Conservation (phyloP, 2,888 invertebrate species). For the Encarsia formosa region DNA sequence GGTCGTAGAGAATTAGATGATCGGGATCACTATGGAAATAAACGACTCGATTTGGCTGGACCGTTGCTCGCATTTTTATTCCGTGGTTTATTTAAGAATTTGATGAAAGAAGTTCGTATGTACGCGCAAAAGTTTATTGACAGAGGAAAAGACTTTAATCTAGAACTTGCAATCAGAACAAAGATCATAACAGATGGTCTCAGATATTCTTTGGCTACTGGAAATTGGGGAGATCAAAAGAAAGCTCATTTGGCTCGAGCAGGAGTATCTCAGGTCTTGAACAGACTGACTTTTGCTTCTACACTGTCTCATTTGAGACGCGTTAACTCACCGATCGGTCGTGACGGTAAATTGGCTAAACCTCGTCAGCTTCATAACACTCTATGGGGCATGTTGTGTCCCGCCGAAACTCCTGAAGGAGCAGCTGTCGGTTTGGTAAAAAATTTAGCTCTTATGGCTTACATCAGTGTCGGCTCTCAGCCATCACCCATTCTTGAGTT, state of each 20-base stretch:
- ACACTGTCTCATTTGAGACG: slow-evolving; percentile 96
- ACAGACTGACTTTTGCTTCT: slow-evolving; percentile 96
- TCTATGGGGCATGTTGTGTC: slow-evolving; percentile 99
- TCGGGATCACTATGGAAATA: slow-evolving; percentile 99
- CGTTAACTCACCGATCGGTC: slow-evolving; percentile 97
- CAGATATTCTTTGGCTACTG: slow-evolving; percentile 96
- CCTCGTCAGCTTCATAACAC: slow-evolving; percentile 99
- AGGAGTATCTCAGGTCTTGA: slow-evolving; percentile 94
- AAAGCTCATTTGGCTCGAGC: slow-evolving; percentile 98
- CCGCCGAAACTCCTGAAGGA: slow-evolving; percentile 99
- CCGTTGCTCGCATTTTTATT: slow-evolving; percentile 95
- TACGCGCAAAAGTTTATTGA: slow-evolving; percentile 99
- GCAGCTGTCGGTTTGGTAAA: slow-evolving; percentile 96
- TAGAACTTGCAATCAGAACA: slow-evolving; percentile 94
- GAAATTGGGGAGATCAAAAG: slow-evolving; percentile 99
- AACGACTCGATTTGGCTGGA: slow-evolving; percentile 95
- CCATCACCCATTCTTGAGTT: slow-evolving; percentile 99
- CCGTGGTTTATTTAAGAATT: slow-evolving; percentile 91
- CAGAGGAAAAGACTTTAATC: slow-evolving; percentile 95
- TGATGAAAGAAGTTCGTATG: slow-evolving; percentile 96
- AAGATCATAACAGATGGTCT: slow-evolving; percentile 97
- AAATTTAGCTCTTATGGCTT: slow-evolving; percentile 98
- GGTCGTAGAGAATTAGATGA: slow-evolving; percentile 97
- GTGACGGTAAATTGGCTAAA: slow-evolving; percentile 98
- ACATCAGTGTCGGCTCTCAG: slow-evolving; percentile 98